phyloP scores from a whole-genome alignment of 2,113 vertebrate genomes.

The Sinosuthora webbiana region DNA sequence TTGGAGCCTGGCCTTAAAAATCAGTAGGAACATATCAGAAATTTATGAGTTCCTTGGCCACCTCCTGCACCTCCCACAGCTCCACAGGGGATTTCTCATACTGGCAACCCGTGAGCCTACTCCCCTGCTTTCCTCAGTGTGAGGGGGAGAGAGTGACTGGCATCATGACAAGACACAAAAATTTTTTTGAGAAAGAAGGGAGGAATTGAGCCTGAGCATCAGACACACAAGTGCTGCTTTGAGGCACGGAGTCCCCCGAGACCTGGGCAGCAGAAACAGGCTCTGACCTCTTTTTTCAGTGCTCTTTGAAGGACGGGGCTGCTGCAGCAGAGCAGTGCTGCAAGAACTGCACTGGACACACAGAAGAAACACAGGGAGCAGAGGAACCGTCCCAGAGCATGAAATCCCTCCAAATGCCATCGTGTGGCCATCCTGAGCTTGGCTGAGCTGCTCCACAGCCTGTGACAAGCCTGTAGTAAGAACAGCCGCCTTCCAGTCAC shows the following conservation, averaged over 20 bases:
- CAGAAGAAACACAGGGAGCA: neutral
- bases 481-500: neutral
- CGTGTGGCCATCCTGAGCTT: neutral
- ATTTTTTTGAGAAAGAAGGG: neutral
- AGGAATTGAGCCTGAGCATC: neutral
- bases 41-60: neutral
- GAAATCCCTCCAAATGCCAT: neutral
- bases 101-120: neutral
- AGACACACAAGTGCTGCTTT: neutral
- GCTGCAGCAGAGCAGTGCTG: neutral
- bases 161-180: neutral
- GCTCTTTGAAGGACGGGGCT: neutral
- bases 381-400: neutral
- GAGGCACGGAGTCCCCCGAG: neutral
- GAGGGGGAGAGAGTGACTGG: neutral
- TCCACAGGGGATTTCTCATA: neutral
- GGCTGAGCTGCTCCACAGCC: neutral
- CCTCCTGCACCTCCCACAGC: neutral
- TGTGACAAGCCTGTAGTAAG: neutral
- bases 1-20: neutral
- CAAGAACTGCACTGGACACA: fast-evolving
- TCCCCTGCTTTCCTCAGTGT: fast-evolving
- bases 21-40: neutral
- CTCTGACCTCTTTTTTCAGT: neutral
- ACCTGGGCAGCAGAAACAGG: neutral